phyloP scores from a whole-genome alignment of 2,888 invertebrate species.

The Ornithoptera alexandrae region DNA sequence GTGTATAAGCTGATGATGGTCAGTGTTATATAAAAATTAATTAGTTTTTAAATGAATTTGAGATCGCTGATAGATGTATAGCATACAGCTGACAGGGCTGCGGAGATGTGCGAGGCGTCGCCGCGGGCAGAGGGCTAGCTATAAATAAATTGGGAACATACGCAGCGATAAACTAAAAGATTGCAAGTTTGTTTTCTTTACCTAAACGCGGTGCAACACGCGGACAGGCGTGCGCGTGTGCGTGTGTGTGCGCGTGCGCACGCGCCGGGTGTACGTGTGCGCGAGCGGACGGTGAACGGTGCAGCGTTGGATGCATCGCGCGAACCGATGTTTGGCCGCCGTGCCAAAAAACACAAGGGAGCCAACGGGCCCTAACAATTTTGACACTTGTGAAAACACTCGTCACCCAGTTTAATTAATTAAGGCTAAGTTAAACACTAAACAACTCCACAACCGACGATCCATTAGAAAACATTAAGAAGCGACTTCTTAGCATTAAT shows the following conservation, averaged over 20 bases:
- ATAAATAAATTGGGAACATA: constrained; percentile 31
- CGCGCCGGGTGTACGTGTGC: constrained; percentile 40
- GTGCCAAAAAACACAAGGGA: constrained; percentile 78
- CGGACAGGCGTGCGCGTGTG: constrained; percentile 35
- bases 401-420: constrained; percentile 14
- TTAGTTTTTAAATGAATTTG: too few species aligned
- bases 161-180: constrained; percentile 31
- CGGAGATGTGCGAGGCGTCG: constrained; percentile 24
- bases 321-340: constrained; percentile 72
- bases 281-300: constrained; percentile 36
- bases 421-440: neutral
- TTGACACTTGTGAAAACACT: constrained; percentile 56
- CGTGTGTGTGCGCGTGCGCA: constrained; percentile 11
- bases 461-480: neutral
- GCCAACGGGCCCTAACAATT: constrained; percentile 35
- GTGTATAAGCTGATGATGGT: too few species aligned
- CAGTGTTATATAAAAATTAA: too few species aligned
- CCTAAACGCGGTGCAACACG: constrained; percentile 30
- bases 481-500: neutral
- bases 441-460: neutral
- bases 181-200: constrained; percentile 38
- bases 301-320: constrained; percentile 58
- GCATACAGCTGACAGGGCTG: constrained; percentile 9
- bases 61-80: too few species aligned
- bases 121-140: constrained; percentile 26